A percentile compares a stretch with the other conserved stretches of the same genome.
Evolutionary conservation across 2,797 vertebrate species (phyloP).

Genomic region (Danio tinwini): DNA sequence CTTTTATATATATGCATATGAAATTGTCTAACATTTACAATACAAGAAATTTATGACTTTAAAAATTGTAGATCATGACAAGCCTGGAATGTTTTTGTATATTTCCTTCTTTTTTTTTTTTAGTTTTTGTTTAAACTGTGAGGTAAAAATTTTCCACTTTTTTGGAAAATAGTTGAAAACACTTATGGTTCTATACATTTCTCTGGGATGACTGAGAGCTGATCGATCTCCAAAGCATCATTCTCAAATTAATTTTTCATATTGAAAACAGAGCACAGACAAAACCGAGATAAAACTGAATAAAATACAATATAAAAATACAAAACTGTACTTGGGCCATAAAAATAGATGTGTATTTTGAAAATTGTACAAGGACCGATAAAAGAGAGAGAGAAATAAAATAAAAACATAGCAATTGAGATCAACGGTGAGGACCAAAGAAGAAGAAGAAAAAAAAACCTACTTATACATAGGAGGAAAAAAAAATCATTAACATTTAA

Average conservation of each 20-base stretch:
- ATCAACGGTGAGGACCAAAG: background rate
- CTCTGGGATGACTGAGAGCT: conserved; percentile 74
- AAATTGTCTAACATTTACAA: conserved; percentile 99
- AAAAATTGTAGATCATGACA: conserved; percentile 88
- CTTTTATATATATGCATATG: conserved; percentile 99
- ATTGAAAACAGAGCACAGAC: conserved; percentile 61
- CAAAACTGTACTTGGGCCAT: conserved; percentile 59
- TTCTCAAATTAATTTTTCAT: conserved; percentile 61
- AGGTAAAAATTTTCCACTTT: conserved; percentile 90
- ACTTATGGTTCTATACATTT: conserved; percentile 76
- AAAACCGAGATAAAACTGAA: conserved; percentile 41
- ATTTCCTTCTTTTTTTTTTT: conserved; percentile 71
- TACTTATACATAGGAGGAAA: background rate
- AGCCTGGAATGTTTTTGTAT: conserved; percentile 93
- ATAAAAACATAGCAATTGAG: background rate
- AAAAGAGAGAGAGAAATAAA: background rate
- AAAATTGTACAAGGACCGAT: conserved; percentile 34
- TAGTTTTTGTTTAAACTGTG: conserved; percentile 80
- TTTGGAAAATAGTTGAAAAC: conserved; percentile 86
- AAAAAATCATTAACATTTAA: background rate
- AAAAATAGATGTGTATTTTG: conserved; percentile 24
- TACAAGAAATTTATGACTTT: conserved; percentile 87
- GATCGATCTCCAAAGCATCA: conserved; percentile 47
- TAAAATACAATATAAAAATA: conserved; percentile 56
- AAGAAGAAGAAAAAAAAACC: background rate